phyloP scores from a whole-genome alignment of 2,888 invertebrate genomes.

The Glaucopsyche alexis region DNA sequence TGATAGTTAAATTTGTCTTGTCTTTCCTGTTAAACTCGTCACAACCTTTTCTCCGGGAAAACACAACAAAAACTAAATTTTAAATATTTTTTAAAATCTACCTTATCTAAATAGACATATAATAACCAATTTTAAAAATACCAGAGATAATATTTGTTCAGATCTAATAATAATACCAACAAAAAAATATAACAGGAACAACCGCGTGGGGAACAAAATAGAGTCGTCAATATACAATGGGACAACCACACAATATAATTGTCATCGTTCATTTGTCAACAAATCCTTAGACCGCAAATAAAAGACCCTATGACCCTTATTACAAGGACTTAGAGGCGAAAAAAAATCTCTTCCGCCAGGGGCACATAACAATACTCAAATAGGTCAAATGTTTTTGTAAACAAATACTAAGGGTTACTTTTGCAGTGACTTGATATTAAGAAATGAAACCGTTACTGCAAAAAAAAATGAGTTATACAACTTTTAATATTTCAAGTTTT shows the following conservation, averaged over 20 bases:
- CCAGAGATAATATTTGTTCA: not conserved
- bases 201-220: constrained; percentile 53
- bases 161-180: constrained; percentile 32
- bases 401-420: constrained; percentile 46
- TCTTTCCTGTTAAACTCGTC: not conserved
- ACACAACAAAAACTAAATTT: not conserved
- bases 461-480: not conserved
- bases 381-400: constrained; percentile 72
- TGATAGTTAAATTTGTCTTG: not conserved
- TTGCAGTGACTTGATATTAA: constrained; percentile 33
- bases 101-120: not conserved
- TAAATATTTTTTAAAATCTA: not conserved
- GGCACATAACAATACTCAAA: constrained; percentile 60
- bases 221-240: constrained; percentile 62
- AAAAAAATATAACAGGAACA: constrained; percentile 44
- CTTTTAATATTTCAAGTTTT: not conserved
- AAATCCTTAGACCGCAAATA: constrained; percentile 46
- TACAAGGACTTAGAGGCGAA: constrained; percentile 49
- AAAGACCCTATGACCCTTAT: constrained; percentile 48
- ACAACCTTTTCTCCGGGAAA: not conserved
- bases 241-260: constrained; percentile 67
- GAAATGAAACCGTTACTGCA: constrained; percentile 27
- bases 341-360: constrained; percentile 50
- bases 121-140: not conserved
- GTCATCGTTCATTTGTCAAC: constrained; percentile 75